Evolutionary conservation across 2,888 invertebrate species (phyloP), one percentile per base, ranked within the genome.

Genomic region (Eilema depressum): DNA sequence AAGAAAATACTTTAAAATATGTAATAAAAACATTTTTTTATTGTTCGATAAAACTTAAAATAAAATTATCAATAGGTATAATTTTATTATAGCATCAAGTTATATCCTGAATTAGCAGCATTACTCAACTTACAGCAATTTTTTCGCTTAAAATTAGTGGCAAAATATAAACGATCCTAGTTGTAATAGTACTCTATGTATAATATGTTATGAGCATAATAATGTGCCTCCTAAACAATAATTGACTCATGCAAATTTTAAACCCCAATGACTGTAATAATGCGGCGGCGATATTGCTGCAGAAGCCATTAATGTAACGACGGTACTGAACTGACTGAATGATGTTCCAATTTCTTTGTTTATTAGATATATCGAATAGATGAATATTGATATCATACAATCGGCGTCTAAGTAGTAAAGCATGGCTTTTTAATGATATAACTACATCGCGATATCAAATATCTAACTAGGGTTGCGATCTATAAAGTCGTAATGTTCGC

Each of bases 211-310:
- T 41, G 57, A 63, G 60, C 37, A 68, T 67, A 14, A 61, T 64
- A 41, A 59, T 59, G 37, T 23, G 8, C 63, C 68, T 69, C 79
- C 76, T 81, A 81, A 23, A 67, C 70, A 65, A 73, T 75, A 75
- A 76, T 68, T 73, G 84, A 84, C 85, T 83, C 92, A 92, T 92
- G 92, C 91, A 92, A 89, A 89, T 89, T 89, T 88, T 41, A 81
- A 80, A 85, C 83, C 85, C 87, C 86, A 87, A 86, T 83, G 30
- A 66, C 17, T 65, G 30, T 61, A 28, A 28, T 71, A 73, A 59
- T 67, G 70, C 81, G 20, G 70, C 81, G 20, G 25, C 53, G 26
- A 61, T 61, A 30, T 61, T 61, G 26, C 20, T 61, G 61, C 30
- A 59, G 26, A 61, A 61, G 53, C 53, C 53, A 53, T 53, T n/a